Base-by-base conservation (phyloP, 2,888 invertebrate genomes). In the Eugnorisma glareosa region DNA sequence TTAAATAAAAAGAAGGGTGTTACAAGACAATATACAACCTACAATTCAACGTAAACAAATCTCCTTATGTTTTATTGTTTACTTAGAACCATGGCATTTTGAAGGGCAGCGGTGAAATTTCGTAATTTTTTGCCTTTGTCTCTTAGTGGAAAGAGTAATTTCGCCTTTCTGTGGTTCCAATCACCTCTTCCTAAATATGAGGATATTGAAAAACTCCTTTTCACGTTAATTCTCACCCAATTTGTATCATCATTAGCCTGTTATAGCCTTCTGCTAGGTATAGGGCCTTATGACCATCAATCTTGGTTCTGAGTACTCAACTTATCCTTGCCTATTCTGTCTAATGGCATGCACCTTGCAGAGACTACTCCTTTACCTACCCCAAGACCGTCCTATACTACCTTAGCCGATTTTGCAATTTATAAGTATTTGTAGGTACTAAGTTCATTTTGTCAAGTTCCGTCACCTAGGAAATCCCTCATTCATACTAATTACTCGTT, bases 391-490 rank as follows among this genome's bases (percentile, higher is more conserved):
- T 21, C 6, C 6, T 15, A 35, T 7, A 40, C 61, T 28, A 5
- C 4, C 24, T 45, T 48, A 11, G 10, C n/a, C 0, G 11, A 31
- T 40, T 2, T 15, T 21, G 21, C 21, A 31, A 43, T 45, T 31
- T 45, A 21, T 43, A 40, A 24, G 37, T 37, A 31, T 1, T 7
- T 57, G 31, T 8, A 28, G 1, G 67, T n/a, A n/a, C 1, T 2
- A 15, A 63, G 31, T 15, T 59, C 15, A 77, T 13, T 77, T 28
- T 64, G 31, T 59, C 51, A 63, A 67, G 24, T 75, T 73, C 40
- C 45, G 0, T 40, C 40, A 8, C 1, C 24, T 18, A 57, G 28
- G 35, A 75, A 67, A 61, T 54, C n/a, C 40, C 4, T 24, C 45
- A 57, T 61, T 48, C 21, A 63, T 28, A 5, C 57, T 54, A 71